Conservation (phyloP, 1,140 invertebrate species). For the Papilio helenus region DNA sequence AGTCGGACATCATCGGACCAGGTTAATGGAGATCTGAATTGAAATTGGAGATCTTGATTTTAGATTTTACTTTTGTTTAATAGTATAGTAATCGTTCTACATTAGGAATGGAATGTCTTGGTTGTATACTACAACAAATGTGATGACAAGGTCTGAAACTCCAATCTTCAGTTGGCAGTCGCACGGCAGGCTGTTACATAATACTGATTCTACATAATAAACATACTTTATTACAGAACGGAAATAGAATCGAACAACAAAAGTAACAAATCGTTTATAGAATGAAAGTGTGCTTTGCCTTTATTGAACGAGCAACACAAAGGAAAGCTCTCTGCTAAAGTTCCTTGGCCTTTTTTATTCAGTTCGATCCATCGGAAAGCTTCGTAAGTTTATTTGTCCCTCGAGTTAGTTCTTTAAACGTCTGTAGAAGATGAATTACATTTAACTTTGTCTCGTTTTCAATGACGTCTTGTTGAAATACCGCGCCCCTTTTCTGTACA, state of each 20-base stretch:
- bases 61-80: too few relatives aligned
- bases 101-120: neutral
- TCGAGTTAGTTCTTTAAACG: constrained; percentile 35
- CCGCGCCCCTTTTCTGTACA: neutral
- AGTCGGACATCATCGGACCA: too few relatives aligned
- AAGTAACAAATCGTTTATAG: constrained; percentile 40
- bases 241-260: constrained; percentile 37
- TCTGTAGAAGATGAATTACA: constrained; percentile 30
- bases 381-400: constrained; percentile 35
- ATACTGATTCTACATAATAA: constrained; percentile 20
- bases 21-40: too few relatives aligned
- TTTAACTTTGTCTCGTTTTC: constrained; percentile 27
- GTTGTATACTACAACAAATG: neutral
- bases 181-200: neutral
- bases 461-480: neutral
- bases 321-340: constrained; percentile 38
- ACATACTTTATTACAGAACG: constrained; percentile 17
- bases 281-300: constrained; percentile 39
- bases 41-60: too few relatives aligned
- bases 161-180: neutral
- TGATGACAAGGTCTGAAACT: neutral
- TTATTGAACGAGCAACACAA: constrained; percentile 39
- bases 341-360: constrained; percentile 38
- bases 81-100: too few relatives aligned
- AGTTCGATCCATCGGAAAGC: constrained; percentile 37